Conservation (phyloP, 1,140 invertebrate species). For the Pomacea maculata region DNA sequence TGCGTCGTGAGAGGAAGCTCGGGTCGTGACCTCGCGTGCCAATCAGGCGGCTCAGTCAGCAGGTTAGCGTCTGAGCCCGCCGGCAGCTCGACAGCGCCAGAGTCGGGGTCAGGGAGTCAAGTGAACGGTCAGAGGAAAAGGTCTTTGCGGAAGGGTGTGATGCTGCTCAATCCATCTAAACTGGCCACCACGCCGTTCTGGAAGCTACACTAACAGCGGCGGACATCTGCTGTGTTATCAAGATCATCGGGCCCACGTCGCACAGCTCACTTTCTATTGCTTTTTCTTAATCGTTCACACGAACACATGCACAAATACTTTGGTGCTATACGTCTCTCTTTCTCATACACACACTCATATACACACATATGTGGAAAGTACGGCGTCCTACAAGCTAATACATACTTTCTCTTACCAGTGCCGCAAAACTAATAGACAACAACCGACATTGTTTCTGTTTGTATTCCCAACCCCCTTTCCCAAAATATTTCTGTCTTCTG, state of each 20-base stretch:
- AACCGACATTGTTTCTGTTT: not conserved
- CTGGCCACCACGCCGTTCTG: slow-evolving; percentile 2
- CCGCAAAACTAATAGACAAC: not conserved
- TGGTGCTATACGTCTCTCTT: not conserved
- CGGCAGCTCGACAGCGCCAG: not conserved
- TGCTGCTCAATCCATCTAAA: slow-evolving; percentile 15
- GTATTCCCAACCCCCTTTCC: too few relatives aligned
- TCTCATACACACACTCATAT: not conserved
- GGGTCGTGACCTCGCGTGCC: not conserved
- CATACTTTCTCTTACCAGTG: not conserved
- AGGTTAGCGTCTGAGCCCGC: not conserved
- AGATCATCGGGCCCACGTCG: not conserved
- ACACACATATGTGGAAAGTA: not conserved
- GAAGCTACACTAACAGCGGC: not conserved
- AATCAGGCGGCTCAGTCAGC: not conserved
- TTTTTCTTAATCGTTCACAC: not conserved
- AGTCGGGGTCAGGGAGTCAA: not conserved
- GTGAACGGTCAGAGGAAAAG: not conserved
- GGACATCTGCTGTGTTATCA: not conserved
- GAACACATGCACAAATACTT: slow-evolving; percentile 5
- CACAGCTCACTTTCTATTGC: not conserved
- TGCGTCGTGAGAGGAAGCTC: too few relatives aligned
- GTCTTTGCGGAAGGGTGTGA: slow-evolving; percentile 12
- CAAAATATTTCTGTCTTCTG: not conserved
- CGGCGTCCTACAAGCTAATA: not conserved